Conservation (phyloP, 2,888 invertebrate species). For the Nomada ferruginata region DNA sequence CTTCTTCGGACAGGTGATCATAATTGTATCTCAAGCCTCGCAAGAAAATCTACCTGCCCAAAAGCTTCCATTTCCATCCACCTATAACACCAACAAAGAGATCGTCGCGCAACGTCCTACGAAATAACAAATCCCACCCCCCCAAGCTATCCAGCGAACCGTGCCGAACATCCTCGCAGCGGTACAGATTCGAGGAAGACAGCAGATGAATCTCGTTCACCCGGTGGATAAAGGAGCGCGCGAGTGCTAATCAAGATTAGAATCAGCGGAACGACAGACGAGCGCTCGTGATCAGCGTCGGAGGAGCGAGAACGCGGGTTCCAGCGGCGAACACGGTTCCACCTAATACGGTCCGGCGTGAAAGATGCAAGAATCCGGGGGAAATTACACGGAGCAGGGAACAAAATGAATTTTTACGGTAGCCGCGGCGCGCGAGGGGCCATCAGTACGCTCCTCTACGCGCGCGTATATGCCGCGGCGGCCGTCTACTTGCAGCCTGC, state of each 20-base stretch:
- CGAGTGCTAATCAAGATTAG: slow-evolving; percentile 56
- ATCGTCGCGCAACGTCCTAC: too few relatives aligned
- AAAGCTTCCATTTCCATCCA: too few relatives aligned
- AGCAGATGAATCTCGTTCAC: slow-evolving; percentile 49
- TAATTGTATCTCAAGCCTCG: too few relatives aligned
- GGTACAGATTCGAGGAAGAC: slow-evolving; percentile 25
- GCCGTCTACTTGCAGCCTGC: slow-evolving; percentile 70
- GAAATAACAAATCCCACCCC: neutral
- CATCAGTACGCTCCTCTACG: slow-evolving; percentile 63
- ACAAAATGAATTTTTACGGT: slow-evolving; percentile 77
- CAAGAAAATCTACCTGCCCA: too few relatives aligned
- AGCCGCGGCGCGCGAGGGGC: slow-evolving; percentile 61
- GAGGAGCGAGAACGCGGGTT: slow-evolving; percentile 31
- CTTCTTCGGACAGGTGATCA: too few relatives aligned
- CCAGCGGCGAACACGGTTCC: slow-evolving; percentile 48
- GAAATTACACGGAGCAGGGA: slow-evolving; percentile 52
- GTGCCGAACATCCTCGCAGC: neutral
- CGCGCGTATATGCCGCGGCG: slow-evolving; percentile 31
- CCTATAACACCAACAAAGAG: too few relatives aligned
- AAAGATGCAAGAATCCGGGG: slow-evolving; percentile 70
- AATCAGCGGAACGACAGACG: slow-evolving; percentile 42
- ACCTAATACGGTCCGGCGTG: slow-evolving; percentile 63
- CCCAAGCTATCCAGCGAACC: neutral
- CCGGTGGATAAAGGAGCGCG: slow-evolving; percentile 34
- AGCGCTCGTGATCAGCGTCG: slow-evolving; percentile 12